Base-by-base conservation (phyloP, 2,113 vertebrate genomes). In the Limanda limanda region DNA sequence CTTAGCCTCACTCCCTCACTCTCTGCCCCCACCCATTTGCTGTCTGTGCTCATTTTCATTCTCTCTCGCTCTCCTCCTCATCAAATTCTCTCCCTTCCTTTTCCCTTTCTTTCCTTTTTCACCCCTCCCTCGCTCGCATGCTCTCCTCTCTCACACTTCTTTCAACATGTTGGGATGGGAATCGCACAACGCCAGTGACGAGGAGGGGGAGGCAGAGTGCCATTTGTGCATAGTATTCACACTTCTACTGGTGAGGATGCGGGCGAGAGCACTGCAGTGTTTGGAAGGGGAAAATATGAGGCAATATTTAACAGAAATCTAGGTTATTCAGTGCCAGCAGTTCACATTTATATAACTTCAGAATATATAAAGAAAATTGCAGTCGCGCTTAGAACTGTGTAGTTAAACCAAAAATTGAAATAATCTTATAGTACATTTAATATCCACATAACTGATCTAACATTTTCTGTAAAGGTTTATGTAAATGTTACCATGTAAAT, bases 141-240 rank as follows among this genome's bases (percentile, higher is more conserved):
- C 82, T 76, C 69, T 76, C 71, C 74, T 77, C 78, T 72, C 88
- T 87, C 84, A 81, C 87, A 86, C 87, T 77, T 90, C 74, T 75
- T 71, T 68, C 80, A 67, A 80, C 68, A 74, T 47, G 55, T 66
- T 65, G 87, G 89, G 76, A 92, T 85, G 85, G 76, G 82, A 86
- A 89, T 91, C 82, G 23, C 84, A 90, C 83, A 89, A 88, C 81
- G 64, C 77, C 86, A 81, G 79, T 15, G 61, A 76, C 56, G 56
- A 61, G 20, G 20, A 42, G 37, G n/a, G n/a, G 55, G 18, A 59
- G 61, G 17, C 0, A 45, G 45, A 48, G 76, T 82, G 83, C 61
- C 85, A 84, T 86, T 83, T 83, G 74, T 79, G 67, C 86, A 81
- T 74, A 84, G 80, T 78, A 83, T 81, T 88, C 89, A 83, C 88